Evolutionary conservation across 2,113 vertebrate species (phyloP).

Genomic region (Gavia stellata): DNA sequence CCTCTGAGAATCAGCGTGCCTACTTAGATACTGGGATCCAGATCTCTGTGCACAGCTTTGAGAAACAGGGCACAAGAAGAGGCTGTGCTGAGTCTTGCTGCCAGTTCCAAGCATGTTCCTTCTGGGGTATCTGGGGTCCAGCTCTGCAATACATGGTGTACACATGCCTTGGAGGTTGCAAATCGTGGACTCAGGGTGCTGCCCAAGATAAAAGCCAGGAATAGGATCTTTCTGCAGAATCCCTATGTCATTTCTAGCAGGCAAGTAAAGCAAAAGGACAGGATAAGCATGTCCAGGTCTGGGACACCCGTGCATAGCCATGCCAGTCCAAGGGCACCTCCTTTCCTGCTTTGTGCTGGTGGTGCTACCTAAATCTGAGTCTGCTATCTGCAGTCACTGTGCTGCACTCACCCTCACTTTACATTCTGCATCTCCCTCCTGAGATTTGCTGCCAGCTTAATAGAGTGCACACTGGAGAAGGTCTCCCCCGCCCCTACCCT

Average conservation of each 20-base stretch:
- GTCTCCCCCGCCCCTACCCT: neutral
- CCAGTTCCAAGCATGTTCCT: neutral
- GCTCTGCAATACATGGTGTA: neutral
- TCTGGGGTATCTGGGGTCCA: neutral
- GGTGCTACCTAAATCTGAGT: neutral
- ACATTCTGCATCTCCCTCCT: neutral
- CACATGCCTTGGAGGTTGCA: neutral
- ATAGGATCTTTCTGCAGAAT: neutral
- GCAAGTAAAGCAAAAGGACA: neutral
- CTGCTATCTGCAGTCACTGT: neutral
- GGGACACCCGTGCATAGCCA: neutral
- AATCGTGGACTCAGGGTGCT: neutral
- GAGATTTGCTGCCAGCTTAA: conserved; percentile 5
- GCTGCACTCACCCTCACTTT: neutral
- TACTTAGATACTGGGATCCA: accelerated
- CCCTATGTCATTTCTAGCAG: neutral
- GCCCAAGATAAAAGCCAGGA: neutral
- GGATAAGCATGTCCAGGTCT: neutral
- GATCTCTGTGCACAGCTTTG: neutral
- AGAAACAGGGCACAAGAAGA: neutral
- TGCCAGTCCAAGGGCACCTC: neutral
- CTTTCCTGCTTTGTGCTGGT: neutral
- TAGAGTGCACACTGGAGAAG: neutral
- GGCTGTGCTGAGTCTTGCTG: neutral
- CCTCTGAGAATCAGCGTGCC: neutral